Evolutionary conservation across 2,888 invertebrate species (phyloP).

Genomic region (Andrena marginata): DNA sequence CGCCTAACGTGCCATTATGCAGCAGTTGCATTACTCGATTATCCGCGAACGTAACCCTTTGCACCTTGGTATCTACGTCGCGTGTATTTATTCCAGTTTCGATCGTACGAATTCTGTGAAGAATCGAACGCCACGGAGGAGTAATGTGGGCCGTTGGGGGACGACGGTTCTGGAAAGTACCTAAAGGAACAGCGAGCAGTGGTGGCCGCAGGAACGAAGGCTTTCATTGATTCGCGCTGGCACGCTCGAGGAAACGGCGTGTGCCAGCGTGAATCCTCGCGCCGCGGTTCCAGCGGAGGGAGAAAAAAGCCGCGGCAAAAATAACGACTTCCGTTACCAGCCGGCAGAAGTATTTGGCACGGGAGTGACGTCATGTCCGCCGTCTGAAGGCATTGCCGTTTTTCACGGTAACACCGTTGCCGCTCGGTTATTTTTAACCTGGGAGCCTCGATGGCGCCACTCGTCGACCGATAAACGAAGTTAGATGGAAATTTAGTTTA

Average conservation of each 20-base stretch:
- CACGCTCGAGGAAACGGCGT: conserved; percentile 15
- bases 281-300: conserved; percentile 6
- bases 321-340: conserved; percentile 71
- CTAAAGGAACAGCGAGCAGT: conserved; percentile 11
- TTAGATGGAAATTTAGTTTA: neutral
- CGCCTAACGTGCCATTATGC: conserved; percentile 25
- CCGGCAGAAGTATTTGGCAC: conserved; percentile 69
- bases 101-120: neutral
- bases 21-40: neutral
- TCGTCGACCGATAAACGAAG: neutral
- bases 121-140: too few species aligned
- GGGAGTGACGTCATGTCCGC: conserved; percentile 70
- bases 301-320: conserved; percentile 53
- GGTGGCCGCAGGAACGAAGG: conserved; percentile 28
- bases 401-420: conserved; percentile 16
- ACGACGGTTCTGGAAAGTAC: neutral
- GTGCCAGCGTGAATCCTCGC: conserved; percentile 41
- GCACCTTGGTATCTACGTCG: neutral
- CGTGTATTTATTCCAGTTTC: neutral
- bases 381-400: conserved; percentile 57
- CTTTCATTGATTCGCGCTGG: conserved; percentile 55
- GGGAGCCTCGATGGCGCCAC: conserved; percentile 33
- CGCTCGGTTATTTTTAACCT: conserved; percentile 56
- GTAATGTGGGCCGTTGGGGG: conserved; percentile 16
- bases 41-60: neutral